Evolutionary conservation across 2,888 invertebrate genomes (phyloP), one percentile per base, ranked within the genome.

Genomic region (Aspidapion aeneum): DNA sequence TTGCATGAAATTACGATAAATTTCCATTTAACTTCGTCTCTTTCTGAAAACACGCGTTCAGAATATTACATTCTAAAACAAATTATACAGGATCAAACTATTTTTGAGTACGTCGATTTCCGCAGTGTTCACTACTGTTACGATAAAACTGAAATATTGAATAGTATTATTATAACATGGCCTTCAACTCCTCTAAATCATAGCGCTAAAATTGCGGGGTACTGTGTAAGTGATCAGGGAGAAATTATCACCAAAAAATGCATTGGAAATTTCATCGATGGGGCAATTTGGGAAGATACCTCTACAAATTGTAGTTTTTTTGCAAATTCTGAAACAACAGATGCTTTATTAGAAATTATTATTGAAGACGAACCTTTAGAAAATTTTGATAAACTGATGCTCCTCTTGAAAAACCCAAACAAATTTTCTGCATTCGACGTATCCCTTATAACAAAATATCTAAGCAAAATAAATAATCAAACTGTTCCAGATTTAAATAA

Each of bases 181-280:
- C 69, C 70, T 16, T 55, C 58, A 3, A 65, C 65, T n/a, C 3
- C 57, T 7, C 57, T 66, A 3, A 51, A 65, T n/a, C 35, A 57
- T 0, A 63, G 17, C 9, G 60, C 57, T 21, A 62, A 64, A 63
- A 69, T 73, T 1, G 64, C 66, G 50, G 70, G 69, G 5, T 70
- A 68, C 64, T 88, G 87, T 68, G 76, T 87, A 60, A 82, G 84
- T 74, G 70, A 74, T 3, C 83, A 85, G 70, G 85, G 85, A 1
- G 77, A 85, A 63, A 85, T 86, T 12, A 81, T 85, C 3, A 82
- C 81, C 55, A 80, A 86, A 67, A 75, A 74, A 58, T 88, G 88
- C 71, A 59, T 70, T 16, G 87, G 87, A 1, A 80, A 85, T 58
- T 87, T 85, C 71, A 73, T 84, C 3, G 70, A 79, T 17, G 88